Percentiles rank a stretch among this genome's conserved stretches.
Evolutionary conservation across 1,140 invertebrate species (phyloP).

Genomic region (Diabrotica undecimpunctata): DNA sequence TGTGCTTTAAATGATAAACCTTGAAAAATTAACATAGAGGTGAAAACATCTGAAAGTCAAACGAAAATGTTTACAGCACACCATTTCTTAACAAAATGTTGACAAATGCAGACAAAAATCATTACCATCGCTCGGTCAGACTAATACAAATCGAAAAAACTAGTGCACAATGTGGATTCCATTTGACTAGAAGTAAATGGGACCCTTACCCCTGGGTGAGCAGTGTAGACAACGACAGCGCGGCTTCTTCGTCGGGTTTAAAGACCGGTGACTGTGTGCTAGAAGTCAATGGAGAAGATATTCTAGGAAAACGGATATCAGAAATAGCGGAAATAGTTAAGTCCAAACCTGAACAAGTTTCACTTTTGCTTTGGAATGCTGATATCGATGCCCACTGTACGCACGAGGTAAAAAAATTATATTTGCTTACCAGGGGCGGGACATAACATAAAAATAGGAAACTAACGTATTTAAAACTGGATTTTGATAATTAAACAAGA

Average conservation of each 20-base stretch:
- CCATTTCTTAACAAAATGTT: conserved; percentile 33
- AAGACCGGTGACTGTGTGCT: conserved; percentile 61
- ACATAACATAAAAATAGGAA: too few species aligned
- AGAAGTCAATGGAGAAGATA: conserved; percentile 59
- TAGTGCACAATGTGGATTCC: conserved; percentile 55
- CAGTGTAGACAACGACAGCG: conserved; percentile 50
- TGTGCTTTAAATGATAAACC: conserved; percentile 13
- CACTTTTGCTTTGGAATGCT: conserved; percentile 51
- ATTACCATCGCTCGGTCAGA: conserved; percentile 41
- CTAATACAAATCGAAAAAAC: conserved; percentile 42
- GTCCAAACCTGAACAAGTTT: conserved; percentile 44
- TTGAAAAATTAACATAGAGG: conserved; percentile 40
- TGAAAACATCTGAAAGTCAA: conserved; percentile 38
- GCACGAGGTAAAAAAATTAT: conserved; percentile 44
- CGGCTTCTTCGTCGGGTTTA: conserved; percentile 51
- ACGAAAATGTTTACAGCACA: conserved; percentile 14
- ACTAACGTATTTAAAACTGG: too few species aligned
- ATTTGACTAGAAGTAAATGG: conserved; percentile 64
- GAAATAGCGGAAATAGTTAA: conserved; percentile 58
- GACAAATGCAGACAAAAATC: conserved; percentile 39
- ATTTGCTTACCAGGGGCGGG: background rate
- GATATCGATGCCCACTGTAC: conserved; percentile 49
- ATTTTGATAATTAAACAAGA: too few species aligned
- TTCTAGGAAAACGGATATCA: conserved; percentile 57
- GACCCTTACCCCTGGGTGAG: conserved; percentile 69